Percentiles rank a stretch among this genome's conserved stretches.
These are phyloP conservation scores for Notechis scutatus DNA, from an alignment of 2,113 vertebrate genomes.

Conservation along the genomic window DNA sequence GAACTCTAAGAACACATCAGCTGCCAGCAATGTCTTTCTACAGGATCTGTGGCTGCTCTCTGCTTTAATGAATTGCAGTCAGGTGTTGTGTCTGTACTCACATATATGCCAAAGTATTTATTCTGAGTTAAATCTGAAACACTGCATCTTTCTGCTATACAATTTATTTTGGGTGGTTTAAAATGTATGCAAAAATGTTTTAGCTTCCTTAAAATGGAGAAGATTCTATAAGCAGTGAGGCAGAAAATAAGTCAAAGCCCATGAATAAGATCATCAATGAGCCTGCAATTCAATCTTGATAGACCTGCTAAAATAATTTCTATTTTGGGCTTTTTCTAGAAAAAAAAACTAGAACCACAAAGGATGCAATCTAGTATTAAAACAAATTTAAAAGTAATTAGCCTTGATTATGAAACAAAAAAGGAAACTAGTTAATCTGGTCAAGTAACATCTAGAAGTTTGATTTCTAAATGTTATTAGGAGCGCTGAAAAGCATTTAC, in stretches of 20 bases:
- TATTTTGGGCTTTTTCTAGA: neutral
- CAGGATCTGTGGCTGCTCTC: neutral
- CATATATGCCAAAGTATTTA: neutral
- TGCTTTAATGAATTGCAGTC: neutral
- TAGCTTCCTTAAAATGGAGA: neutral
- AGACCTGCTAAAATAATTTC: neutral
- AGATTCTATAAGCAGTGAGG: neutral
- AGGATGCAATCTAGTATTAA: neutral
- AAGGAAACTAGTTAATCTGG: neutral
- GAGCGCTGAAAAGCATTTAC: neutral
- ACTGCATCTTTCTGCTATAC: neutral
- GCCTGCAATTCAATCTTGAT: neutral
- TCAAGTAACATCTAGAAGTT: slow-evolving; percentile 3
- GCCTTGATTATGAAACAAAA: neutral
- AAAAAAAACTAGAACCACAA: neutral
- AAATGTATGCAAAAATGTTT: neutral
- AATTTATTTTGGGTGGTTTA: neutral
- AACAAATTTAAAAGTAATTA: slow-evolving; percentile 6
- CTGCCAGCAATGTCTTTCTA: neutral
- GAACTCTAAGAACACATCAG: neutral
- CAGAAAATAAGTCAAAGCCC: neutral
- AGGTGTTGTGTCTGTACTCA: neutral
- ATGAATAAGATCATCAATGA: neutral
- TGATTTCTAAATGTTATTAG: neutral
- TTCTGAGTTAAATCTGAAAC: neutral